Evolutionary conservation across 2,888 invertebrate species (phyloP).

Genomic region (Drosophila parthenogenetica): DNA sequence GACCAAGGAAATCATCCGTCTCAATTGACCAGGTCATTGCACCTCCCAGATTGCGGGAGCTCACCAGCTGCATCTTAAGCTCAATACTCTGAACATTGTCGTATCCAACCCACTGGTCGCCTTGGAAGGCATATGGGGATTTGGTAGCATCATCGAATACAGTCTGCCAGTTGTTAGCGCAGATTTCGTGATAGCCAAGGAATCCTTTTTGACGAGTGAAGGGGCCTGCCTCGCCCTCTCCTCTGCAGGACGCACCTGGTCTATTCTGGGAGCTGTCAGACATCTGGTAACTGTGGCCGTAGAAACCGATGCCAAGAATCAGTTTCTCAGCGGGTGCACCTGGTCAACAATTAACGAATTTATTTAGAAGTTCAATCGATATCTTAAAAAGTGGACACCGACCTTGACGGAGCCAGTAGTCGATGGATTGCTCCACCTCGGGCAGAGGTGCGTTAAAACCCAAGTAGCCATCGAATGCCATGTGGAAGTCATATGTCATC

Average conservation of each 20-base stretch:
- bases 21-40: conserved; percentile 89
- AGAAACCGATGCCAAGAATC: conserved; percentile 94
- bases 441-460: conserved; percentile 84
- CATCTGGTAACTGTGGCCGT: conserved; percentile 92
- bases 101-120: conserved; percentile 96
- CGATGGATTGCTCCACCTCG: conserved; percentile 93
- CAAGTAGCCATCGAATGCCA: conserved; percentile 54
- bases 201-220: conserved; percentile 59
- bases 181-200: conserved; percentile 71
- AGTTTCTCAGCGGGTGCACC: conserved; percentile 90
- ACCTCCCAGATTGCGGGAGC: conserved; percentile 92
- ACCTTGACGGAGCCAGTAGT: conserved; percentile 90
- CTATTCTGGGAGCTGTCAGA: conserved; percentile 85
- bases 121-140: conserved; percentile 91
- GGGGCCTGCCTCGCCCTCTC: conserved; percentile 52
- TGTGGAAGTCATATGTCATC: conserved; percentile 78
- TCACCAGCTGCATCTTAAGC: conserved; percentile 92
- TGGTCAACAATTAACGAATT: neutral
- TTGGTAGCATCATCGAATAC: conserved; percentile 52
- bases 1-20: conserved; percentile 96
- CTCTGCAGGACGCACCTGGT: conserved; percentile 59
- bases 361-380: neutral
- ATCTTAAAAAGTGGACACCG: neutral
- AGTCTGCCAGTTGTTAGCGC: conserved; percentile 69
- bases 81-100: conserved; percentile 93